These are phyloP conservation scores for Tetranychus truncatus DNA, from an alignment of 2,888 invertebrate species.

Conservation along the genomic window DNA sequence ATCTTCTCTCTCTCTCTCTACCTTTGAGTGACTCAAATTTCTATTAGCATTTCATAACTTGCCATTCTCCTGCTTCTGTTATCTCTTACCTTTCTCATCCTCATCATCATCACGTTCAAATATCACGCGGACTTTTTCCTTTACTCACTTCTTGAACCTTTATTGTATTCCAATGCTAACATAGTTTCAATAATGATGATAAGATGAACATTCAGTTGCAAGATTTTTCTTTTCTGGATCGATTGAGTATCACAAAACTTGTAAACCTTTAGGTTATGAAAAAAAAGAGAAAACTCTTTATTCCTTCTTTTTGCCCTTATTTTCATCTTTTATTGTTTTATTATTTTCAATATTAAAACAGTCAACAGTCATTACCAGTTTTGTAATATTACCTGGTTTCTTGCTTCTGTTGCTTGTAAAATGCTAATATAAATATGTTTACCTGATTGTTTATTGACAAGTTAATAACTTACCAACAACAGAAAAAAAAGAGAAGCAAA, in stretches of 20 bases:
- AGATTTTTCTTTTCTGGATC: background rate
- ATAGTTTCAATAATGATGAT: background rate
- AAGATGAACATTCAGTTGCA: background rate
- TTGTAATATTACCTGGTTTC: too few relatives aligned
- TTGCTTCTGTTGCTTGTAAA: too few relatives aligned
- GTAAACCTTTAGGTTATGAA: too few relatives aligned
- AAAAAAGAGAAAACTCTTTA: background rate
- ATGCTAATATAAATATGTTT: too few relatives aligned
- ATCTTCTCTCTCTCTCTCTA: background rate
- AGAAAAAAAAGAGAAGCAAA: too few relatives aligned
- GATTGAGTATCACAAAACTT: background rate
- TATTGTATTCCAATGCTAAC: too few relatives aligned
- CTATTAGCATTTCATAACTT: conserved; percentile 1
- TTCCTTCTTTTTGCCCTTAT: background rate
- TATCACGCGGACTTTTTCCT: background rate
- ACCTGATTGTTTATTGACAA: too few relatives aligned
- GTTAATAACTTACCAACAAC: too few relatives aligned
- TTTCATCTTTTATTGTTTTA: background rate
- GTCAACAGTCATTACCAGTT: too few relatives aligned
- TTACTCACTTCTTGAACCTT: background rate
- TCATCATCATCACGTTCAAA: background rate
- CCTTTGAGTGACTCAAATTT: background rate
- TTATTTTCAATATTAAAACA: too few relatives aligned
- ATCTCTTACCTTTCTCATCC: background rate
- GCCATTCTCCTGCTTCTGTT: background rate